Evolutionary conservation across 2,797 vertebrate species (phyloP), one percentile per base, ranked within the genome.

Genomic region (Heliangelus exortis): DNA sequence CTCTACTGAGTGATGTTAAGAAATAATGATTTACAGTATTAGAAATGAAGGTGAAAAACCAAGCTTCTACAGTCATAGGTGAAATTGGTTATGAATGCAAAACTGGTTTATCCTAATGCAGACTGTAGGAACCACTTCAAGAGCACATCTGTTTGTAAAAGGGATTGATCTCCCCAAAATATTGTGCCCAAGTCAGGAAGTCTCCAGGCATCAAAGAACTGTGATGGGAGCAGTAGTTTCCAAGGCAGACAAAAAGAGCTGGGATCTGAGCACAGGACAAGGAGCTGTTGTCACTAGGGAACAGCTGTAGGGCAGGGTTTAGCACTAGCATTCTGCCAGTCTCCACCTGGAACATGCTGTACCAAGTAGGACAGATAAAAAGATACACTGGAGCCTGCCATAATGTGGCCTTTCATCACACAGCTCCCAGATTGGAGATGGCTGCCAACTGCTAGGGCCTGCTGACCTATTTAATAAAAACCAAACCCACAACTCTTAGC

Each of bases 351-450:
- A 94, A 96, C 95, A 95, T 41, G 87, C 83, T 1, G 50, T 90
- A 94, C 94, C 89, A 91, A 77, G 87, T 6, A 93, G 89, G 83
- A 77, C 87, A 92, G 95, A 95, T 95, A 53, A 83, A 97, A 84
- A 94, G 92, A 96, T 94, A 95, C 43, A 65, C 47, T 68, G 91
- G 95, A 95, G 93, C 95, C 85, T 93, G 57, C 85, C 80, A 73
- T 79, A 84, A 89, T 88, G 33, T 2, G 53, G 85, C 83, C 67
- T 96, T 96, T 96, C 95, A 93, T 93, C 95, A 92, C 85, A 41
- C 74, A 87, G 77, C 80, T 93, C 83, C 84, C 3, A 2, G 29
- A 41, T 4, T 59, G 84, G 41, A 89, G 53, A 51, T 33, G 41
- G 39, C 65, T 94, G 95, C 89, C 95, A 93, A 79, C 39, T 89